Evolutionary conservation across 2,797 vertebrate species (phyloP).

Genomic region (Mormyrus hasselquistii): DNA sequence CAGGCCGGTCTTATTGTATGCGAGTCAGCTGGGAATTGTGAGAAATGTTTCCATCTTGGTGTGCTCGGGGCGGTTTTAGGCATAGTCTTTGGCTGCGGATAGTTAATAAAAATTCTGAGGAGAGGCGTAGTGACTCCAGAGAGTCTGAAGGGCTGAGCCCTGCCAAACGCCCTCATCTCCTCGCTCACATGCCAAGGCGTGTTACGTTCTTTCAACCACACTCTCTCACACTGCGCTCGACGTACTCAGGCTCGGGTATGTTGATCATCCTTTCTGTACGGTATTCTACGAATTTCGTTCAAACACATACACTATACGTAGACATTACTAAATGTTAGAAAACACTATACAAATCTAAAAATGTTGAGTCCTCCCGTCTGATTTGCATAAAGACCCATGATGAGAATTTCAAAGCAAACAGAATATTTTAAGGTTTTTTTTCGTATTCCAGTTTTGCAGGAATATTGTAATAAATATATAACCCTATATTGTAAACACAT

Average conservation of each 20-base stretch:
- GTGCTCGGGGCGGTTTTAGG: conserved; percentile 54
- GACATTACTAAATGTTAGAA: neutral
- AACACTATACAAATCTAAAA: neutral
- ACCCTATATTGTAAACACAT: neutral
- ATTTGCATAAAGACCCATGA: conserved; percentile 2
- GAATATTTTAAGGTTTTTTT: neutral
- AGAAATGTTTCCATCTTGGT: conserved; percentile 49
- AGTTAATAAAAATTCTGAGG: conserved; percentile 47
- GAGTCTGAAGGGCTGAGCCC: conserved; percentile 49
- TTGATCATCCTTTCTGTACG: neutral
- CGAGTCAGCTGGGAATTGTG: conserved; percentile 43
- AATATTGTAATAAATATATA: neutral
- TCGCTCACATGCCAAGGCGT: conserved; percentile 51
- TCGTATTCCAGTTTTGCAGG: neutral
- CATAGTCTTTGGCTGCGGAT: conserved; percentile 39
- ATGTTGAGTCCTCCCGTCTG: conserved; percentile 24
- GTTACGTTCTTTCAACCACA: conserved; percentile 49
- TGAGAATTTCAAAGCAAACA: conserved; percentile 23
- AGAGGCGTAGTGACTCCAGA: conserved; percentile 53
- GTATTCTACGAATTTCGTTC: conserved; percentile 42
- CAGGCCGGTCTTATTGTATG: conserved; percentile 14
- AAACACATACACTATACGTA: neutral
- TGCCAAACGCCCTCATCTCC: conserved; percentile 49
- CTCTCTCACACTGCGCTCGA: conserved; percentile 50
- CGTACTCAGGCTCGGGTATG: conserved; percentile 41